These are phyloP conservation scores for Epinephelus cyanopodus DNA, from an alignment of 2,113 vertebrate genomes.

Conservation along the genomic window DNA sequence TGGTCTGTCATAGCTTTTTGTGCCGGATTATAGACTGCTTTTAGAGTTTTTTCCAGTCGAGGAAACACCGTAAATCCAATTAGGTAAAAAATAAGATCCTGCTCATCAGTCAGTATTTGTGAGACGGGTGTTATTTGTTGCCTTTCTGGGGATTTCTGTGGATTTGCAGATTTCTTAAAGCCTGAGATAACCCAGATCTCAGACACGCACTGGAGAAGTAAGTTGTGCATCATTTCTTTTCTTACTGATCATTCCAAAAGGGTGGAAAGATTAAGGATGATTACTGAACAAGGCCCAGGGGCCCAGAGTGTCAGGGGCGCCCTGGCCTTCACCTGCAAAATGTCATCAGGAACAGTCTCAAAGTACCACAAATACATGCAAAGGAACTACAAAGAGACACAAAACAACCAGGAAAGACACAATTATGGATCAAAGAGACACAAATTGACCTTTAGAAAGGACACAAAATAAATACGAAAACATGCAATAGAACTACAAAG, in stretches of 20 bases:
- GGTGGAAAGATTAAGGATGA: neutral
- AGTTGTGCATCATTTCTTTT: no score
- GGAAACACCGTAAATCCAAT: slow-evolving; percentile 34
- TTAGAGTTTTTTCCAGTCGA: slow-evolving; percentile 29
- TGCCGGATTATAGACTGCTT: slow-evolving; percentile 34
- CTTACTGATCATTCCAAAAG: neutral
- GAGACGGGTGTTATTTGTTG: neutral
- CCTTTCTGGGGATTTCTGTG: neutral
- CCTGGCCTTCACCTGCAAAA: no score
- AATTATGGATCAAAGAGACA: no score
- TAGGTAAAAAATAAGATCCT: neutral
- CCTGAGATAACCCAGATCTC: neutral
- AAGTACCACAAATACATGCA: no score
- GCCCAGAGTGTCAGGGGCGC: no score
- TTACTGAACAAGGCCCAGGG: no score
- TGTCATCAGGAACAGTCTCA: no score
- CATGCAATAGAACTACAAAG: no score
- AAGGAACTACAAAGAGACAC: no score
- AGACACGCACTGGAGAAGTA: neutral
- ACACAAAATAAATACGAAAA: no score
- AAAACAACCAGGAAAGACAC: no score
- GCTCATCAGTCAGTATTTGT: slow-evolving; percentile 14
- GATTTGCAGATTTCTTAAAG: neutral
- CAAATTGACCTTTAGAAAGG: no score
- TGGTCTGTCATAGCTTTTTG: slow-evolving; percentile 27